Conservation (phyloP, 2,888 invertebrate species). For the Dolomedes plantarius region DNA sequence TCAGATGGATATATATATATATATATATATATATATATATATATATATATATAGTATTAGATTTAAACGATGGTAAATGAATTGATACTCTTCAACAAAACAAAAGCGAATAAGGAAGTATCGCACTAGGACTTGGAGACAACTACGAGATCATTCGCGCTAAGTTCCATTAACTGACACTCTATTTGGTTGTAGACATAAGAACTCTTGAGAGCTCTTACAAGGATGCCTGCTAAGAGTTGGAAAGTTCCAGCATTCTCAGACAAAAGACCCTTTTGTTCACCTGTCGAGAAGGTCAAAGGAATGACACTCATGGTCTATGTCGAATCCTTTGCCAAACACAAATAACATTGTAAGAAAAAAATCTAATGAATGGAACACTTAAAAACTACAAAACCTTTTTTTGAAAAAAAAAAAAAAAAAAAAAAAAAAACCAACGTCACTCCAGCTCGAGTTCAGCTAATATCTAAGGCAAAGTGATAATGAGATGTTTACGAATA, state of each 20-base stretch:
- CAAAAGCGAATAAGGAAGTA: background rate
- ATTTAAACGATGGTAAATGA: no score
- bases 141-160: background rate
- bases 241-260: background rate
- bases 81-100: no score
- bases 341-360: background rate
- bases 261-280: conserved; percentile 4
- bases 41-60: no score
- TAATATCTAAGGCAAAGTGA: no score
- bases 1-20: no score
- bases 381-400: no score
- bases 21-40: no score
- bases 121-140: background rate
- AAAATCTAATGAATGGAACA: no score
- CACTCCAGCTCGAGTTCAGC: no score
- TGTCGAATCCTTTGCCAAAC: background rate
- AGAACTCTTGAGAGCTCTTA: conserved; percentile 7
- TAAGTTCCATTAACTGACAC: background rate
- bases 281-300: background rate
- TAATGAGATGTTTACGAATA: no score
- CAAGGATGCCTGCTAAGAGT: background rate
- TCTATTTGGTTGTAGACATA: background rate
- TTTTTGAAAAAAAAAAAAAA: no score
- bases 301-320: conserved; percentile 6
- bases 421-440: no score